Evolutionary conservation across 2,113 vertebrate genomes (phyloP).

Genomic region (Isichthys henryi): DNA sequence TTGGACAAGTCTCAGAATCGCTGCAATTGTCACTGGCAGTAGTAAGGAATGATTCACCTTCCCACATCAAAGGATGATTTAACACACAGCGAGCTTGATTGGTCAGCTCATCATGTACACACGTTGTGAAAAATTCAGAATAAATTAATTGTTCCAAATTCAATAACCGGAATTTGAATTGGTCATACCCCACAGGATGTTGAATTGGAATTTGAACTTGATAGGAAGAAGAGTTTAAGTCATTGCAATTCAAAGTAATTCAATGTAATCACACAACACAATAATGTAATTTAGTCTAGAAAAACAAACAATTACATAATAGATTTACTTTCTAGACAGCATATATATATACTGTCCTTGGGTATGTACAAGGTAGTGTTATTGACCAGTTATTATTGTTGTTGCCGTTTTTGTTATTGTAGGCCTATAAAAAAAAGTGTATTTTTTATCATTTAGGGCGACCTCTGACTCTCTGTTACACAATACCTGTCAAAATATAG

Average conservation of each 20-base stretch:
- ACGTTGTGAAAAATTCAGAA: not conserved
- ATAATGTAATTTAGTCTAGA: not conserved
- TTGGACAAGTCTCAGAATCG: not conserved
- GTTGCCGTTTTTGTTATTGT: no score
- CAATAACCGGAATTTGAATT: not conserved
- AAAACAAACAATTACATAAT: not conserved
- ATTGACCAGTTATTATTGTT: no score
- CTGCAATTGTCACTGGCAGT: not conserved
- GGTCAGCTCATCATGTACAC: not conserved
- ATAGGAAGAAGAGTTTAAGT: not conserved
- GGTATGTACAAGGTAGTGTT: not conserved
- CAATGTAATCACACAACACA: not conserved
- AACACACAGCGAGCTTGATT: not conserved
- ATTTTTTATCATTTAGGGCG: no score
- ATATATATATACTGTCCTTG: not conserved
- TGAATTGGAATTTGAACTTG: not conserved
- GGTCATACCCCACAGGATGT: not conserved
- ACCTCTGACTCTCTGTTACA: no score
- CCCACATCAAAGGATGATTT: not conserved
- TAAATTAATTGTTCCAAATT: not conserved
- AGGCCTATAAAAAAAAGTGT: no score
- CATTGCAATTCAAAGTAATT: not conserved
- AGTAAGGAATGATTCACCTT: not conserved
- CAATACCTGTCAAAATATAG: no score
- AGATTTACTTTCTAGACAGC: not conserved